A percentile compares a stretch with the other conserved stretches of the same genome.
phyloP scores from a whole-genome alignment of 2,888 invertebrate genomes.

The Lapara coniferarum region DNA sequence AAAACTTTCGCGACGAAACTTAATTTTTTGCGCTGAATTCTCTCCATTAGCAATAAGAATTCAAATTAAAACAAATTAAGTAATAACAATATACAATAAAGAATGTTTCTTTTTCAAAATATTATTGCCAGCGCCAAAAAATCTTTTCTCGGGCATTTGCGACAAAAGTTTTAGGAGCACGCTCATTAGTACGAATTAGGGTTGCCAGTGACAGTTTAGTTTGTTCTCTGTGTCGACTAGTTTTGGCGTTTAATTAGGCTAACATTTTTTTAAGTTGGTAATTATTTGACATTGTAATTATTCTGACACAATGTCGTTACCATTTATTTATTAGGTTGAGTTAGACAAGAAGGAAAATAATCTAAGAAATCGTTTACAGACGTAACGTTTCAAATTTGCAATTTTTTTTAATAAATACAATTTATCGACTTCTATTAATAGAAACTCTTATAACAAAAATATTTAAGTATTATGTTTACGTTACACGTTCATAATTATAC shows the following conservation, averaged over 20 bases:
- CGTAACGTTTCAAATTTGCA: too few species aligned
- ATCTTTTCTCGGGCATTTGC: constrained; percentile 17
- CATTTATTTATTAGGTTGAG: too few species aligned
- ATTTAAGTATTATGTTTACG: too few species aligned
- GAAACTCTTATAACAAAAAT: too few species aligned
- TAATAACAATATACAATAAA: constrained; percentile 2
- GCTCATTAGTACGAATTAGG: constrained; percentile 28
- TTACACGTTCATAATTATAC: too few species aligned
- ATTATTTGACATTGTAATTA: too few species aligned
- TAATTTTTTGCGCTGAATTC: not conserved
- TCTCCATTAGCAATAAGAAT: constrained; percentile 5
- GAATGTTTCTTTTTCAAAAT: constrained; percentile 15
- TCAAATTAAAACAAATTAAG: constrained; percentile 19
- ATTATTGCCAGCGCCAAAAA: constrained; percentile 25
- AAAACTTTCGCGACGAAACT: not conserved
- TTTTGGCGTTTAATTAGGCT: constrained; percentile 11
- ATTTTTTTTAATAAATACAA: too few species aligned
- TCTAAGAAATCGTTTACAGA: too few species aligned
- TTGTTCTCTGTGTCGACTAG: constrained; percentile 13
- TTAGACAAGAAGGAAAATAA: too few species aligned
- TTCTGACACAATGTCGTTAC: too few species aligned
- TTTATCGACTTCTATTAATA: too few species aligned
- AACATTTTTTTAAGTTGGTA: not conserved
- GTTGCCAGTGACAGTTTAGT: constrained; percentile 16
- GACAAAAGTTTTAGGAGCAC: constrained; percentile 26